Evolutionary conservation across 2,113 vertebrate species (phyloP), one percentile per base, ranked within the genome.

Genomic region (Sciurus niger): DNA sequence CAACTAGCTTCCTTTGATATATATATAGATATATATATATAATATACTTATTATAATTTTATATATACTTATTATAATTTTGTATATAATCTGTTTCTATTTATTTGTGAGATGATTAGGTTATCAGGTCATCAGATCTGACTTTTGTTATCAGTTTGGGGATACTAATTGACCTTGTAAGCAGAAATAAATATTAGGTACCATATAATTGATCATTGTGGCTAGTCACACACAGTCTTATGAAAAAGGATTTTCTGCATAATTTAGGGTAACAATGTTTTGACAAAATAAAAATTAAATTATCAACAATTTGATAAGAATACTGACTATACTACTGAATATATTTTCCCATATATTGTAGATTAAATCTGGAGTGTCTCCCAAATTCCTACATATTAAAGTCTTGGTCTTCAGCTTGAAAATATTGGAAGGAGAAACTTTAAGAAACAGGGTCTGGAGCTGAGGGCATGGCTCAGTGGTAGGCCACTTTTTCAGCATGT

Each of bases 91-190:
- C 80, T 0, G 17, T 94, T 95, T 30, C 34, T 25, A 37, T 37
- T 18, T 87, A 96, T 72, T 2, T 13, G 0, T 84, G 18, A 79
- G 30, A 10, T 2, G 93, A 6, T 12, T 65, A 0, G 0, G 11
- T 63, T 95, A 94, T 79, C 1, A 85, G 48, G 28, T 60, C 73
- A 20, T 89, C 87, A 83, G 10, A n/a, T 97, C 6, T 97, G 24
- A 43, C 4, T 67, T 0, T 8, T 60, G 3, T 1, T 95, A 25
- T 37, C 53, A 94, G 72, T 68, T 68, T 8, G 4, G 2, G 14
- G 8, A 92, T 60, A 67, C 0, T 40, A 46, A 25, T 18, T 84
- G 89, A 96, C 11, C 4, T 68, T 93, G 73, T 11, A 73, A 58
- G 55, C 48, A 93, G 11, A 8, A 93, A 74, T 90, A 20, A 79